Evolutionary conservation across 2,113 vertebrate species (phyloP), one percentile per base, ranked within the genome.

Genomic region (Sakesphorus luctuosus): DNA sequence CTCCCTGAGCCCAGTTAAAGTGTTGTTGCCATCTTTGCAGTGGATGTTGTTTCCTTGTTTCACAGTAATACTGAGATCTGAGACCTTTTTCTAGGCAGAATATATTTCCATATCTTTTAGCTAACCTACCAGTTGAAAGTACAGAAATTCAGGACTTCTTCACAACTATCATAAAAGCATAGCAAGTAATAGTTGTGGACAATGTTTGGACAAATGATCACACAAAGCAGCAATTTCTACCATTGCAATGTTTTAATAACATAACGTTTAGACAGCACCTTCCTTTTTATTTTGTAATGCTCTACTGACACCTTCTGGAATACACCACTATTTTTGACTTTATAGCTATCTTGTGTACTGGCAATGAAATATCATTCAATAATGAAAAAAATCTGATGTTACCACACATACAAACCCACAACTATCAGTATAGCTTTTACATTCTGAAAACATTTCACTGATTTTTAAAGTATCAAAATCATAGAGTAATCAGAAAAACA

Each of bases 241-340:
- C 17, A 59, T 1, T 46, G 36, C 49, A 59, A 63, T 40, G 8
- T 73, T 13, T 89, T 52, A 74, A 78, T 66, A 47, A 7, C 1
- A 2, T 14, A 61, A 43, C 20, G 8, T 14, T 83, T 52, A 62
- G 29, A 63, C 4, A 79, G 21, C 11, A 50, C 11, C 9, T 7
- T 59, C 15, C 50, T 72, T 85, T 95, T 92, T 81, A 63, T 95
- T 97, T 96, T 83, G 53, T 96, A 94, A 95, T 91, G 71, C 96
- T 97, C 90, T 97, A 77, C 95, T 97, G 97, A 97, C 97, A 97
- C 73, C 97, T 97, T 96, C 97, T 97, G 97, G 97, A 96, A 94
- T 68, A 18, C 29, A 88, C 33, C 11, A 81, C 16, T 38, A 6
- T 81, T 81, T 91, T 75, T 77, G 63, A 65, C 25, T 84, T 83